phyloP scores from a whole-genome alignment of 2,113 vertebrate species.

The Bufo bufo region DNA sequence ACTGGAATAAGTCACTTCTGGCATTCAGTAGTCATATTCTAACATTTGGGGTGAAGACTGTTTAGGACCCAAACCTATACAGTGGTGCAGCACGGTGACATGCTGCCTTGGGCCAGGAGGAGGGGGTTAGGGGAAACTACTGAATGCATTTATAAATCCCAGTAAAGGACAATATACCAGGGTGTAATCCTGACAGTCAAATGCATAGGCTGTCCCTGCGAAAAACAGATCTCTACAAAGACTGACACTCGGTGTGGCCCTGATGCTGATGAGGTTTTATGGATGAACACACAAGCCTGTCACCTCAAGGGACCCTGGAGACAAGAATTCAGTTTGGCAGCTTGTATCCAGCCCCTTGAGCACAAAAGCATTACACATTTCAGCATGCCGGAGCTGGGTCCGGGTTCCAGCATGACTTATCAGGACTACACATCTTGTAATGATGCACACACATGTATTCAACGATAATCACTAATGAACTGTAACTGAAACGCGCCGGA shows the following conservation, averaged over 20 bases:
- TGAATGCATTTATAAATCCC: not conserved
- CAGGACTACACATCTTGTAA: not conserved
- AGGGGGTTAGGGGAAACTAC: not conserved
- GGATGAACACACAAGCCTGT: conserved; percentile 10
- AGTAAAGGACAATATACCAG: not conserved
- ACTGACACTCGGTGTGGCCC: not conserved
- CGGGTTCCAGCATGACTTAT: conserved; percentile 1
- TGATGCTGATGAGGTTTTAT: not conserved
- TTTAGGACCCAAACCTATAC: not conserved
- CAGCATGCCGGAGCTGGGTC: conserved; percentile 21
- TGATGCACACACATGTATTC: not conserved
- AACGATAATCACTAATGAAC: not conserved
- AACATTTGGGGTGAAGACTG: not conserved
- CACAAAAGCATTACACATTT: conserved; percentile 35
- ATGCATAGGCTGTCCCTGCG: not conserved
- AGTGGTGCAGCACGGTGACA: not conserved
- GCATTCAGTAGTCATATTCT: not conserved
- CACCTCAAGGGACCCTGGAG: conserved; percentile 30
- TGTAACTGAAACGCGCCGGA: not conserved
- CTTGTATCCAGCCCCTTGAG: conserved; percentile 1
- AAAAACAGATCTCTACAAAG: not conserved
- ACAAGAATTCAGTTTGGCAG: conserved; percentile 44
- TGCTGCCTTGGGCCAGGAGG: not conserved
- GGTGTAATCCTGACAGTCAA: not conserved
- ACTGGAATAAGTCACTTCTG: not conserved